These are phyloP conservation scores for Neocloeon triangulifer DNA, from an alignment of 1,140 invertebrate species.

Conservation along the genomic window DNA sequence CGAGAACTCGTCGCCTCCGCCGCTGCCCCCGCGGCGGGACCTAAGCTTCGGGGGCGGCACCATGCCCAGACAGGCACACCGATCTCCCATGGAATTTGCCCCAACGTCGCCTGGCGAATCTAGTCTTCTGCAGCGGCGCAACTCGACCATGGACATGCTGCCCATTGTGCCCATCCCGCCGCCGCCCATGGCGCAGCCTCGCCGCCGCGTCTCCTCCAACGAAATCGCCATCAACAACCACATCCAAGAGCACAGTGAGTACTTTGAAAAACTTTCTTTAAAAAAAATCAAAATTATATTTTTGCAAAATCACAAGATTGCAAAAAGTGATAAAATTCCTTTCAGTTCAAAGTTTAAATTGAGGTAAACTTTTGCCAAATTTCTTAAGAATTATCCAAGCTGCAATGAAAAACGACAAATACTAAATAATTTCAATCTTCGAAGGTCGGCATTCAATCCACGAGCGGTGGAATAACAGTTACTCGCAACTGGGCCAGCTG, in stretches of 20 bases:
- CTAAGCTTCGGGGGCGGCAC: background rate
- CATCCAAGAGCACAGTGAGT: background rate
- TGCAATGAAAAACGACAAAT: too few relatives aligned
- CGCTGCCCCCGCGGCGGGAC: constrained; percentile 30
- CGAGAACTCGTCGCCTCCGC: constrained; percentile 31
- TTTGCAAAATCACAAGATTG: too few relatives aligned
- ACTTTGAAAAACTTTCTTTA: background rate
- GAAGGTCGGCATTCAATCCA: background rate
- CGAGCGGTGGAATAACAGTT: background rate
- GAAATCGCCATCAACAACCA: background rate
- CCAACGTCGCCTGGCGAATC: too few relatives aligned
- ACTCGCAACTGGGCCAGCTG: background rate
- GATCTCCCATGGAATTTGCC: background rate
- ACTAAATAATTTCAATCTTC: too few relatives aligned
- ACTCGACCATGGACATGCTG: constrained; percentile 16
- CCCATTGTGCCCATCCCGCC: constrained; percentile 6
- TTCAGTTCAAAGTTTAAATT: too few relatives aligned
- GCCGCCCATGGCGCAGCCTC: background rate
- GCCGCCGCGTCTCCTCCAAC: background rate
- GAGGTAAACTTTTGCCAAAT: too few relatives aligned
- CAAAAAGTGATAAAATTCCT: too few relatives aligned
- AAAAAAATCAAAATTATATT: too few relatives aligned
- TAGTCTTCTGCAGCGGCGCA: constrained; percentile 18
- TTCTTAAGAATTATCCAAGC: too few relatives aligned
- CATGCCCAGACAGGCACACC: constrained; percentile 4